These are phyloP conservation scores for Rapana venosa DNA, from an alignment of 2,888 invertebrate species.

Conservation along the genomic window DNA sequence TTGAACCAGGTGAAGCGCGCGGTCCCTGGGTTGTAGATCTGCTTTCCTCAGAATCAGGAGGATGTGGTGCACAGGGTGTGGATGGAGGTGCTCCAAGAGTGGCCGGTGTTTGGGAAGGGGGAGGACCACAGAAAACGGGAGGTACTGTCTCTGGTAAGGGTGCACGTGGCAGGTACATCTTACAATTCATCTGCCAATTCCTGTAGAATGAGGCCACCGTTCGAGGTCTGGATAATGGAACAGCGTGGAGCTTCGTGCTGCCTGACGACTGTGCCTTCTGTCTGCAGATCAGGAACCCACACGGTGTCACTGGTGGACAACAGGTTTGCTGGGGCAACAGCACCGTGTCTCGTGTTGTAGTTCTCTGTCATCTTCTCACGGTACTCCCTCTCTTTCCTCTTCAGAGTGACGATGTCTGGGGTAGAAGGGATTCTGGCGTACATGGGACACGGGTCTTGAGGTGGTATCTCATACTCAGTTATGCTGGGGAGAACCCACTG, in stretches of 20 bases:
- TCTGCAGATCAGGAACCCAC: not conserved
- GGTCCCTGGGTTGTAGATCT: not conserved
- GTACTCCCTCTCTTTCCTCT: not conserved
- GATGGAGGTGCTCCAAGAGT: no score
- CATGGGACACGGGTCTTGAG: not conserved
- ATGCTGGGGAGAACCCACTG: not conserved
- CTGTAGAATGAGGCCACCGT: not conserved
- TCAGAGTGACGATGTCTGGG: not conserved
- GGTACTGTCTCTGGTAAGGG: no score
- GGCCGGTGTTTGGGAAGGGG: not conserved
- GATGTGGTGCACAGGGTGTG: not conserved
- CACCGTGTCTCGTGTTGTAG: not conserved
- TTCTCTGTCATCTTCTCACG: not conserved
- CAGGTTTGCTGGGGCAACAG: not conserved
- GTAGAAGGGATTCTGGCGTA: not conserved
- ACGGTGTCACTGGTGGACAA: not conserved
- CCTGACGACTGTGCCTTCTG: not conserved
- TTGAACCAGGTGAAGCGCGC: not conserved
- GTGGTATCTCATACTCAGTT: not conserved
- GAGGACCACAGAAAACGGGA: not conserved
- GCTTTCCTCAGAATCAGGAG: constrained; percentile 4
- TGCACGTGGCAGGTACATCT: not conserved
- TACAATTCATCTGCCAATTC: not conserved
- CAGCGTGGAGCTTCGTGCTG: not conserved
- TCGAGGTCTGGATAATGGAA: not conserved